Evolutionary conservation across 2,113 vertebrate genomes (phyloP).

Genomic region (Colistium nudipinnis): DNA sequence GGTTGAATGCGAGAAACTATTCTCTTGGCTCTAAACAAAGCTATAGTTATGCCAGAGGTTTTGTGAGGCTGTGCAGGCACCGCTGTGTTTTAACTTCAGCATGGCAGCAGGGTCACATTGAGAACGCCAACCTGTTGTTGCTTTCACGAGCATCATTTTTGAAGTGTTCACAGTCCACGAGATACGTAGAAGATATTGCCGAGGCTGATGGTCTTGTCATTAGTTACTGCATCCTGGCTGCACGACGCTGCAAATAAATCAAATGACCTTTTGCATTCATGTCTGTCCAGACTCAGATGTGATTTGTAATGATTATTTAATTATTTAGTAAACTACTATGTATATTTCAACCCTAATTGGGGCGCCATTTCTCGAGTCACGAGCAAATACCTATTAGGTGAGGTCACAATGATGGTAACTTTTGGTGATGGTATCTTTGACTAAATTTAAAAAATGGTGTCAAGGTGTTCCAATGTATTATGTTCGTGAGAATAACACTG

Average conservation of each 20-base stretch:
- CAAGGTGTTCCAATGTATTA: no score
- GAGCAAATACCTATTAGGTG: background rate
- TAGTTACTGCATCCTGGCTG: no score
- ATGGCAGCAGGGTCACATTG: background rate
- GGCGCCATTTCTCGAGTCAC: background rate
- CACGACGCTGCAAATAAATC: no score
- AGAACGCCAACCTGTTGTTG: background rate
- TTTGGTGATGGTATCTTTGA: background rate
- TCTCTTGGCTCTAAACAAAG: background rate
- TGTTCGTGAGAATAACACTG: no score
- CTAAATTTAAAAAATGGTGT: no score
- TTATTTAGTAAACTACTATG: no score
- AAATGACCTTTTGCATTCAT: background rate
- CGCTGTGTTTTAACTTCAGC: background rate
- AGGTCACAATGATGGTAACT: background rate
- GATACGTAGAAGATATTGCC: no score
- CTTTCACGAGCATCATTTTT: no score
- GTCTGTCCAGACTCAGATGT: background rate
- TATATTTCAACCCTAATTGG: no score
- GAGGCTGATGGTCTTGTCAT: no score
- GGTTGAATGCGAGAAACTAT: background rate
- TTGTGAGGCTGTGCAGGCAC: background rate
- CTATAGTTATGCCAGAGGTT: background rate
- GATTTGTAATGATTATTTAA: background rate
- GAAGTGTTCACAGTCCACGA: no score